These are phyloP conservation scores for Darevskia nairensis DNA, from an alignment of 2,797 vertebrate species.

Conservation along the genomic window DNA sequence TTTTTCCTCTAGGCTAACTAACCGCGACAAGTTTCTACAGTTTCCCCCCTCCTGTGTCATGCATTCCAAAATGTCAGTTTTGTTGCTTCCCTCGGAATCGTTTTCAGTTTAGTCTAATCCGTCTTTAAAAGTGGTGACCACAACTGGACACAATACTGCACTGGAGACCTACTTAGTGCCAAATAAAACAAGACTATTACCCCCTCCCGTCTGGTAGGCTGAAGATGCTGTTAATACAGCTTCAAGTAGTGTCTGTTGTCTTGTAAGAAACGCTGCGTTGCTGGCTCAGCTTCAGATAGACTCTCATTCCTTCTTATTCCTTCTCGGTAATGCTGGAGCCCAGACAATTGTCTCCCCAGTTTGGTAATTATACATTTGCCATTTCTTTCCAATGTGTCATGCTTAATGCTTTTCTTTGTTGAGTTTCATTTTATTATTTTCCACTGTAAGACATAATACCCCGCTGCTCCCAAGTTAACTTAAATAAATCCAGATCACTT, in stretches of 20 bases:
- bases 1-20: background rate
- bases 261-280: constrained; percentile 4
- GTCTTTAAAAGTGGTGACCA: constrained; percentile 14
- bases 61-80: constrained; percentile 17
- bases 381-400: constrained; percentile 24
- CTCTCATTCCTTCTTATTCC: constrained; percentile 4
- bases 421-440: constrained; percentile 18
- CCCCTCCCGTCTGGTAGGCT: constrained; percentile 12
- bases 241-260: constrained; percentile 7
- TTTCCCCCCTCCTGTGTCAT: background rate
- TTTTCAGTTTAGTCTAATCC: constrained; percentile 1
- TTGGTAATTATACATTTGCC: constrained; percentile 22
- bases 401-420: constrained; percentile 5
- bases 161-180: background rate
- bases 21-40: background rate
- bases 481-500: constrained; percentile 51
- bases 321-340: constrained; percentile 12
- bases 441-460: constrained; percentile 14
- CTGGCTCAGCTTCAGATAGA: constrained; percentile 24
- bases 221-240: constrained; percentile 8
- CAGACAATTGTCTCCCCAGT: constrained; percentile 8
- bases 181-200: constrained; percentile 22
- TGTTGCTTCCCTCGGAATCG: background rate
- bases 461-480: constrained; percentile 10
- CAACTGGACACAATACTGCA: constrained; percentile 10